Evolutionary conservation across 2,113 vertebrate genomes (phyloP).

Genomic region (Percopsis transmontana): DNA sequence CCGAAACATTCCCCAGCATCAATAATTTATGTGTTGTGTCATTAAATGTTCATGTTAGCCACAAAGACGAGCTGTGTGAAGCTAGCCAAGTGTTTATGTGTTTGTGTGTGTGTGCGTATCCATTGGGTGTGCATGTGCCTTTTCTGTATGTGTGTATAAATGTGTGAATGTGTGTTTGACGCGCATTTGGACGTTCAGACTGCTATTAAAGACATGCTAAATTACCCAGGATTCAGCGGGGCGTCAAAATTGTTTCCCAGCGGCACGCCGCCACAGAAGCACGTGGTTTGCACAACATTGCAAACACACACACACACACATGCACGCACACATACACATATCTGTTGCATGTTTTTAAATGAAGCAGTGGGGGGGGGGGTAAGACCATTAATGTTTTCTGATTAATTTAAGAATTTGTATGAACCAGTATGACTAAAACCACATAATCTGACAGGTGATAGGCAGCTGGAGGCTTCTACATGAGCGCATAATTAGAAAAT

Average conservation of each 20-base stretch:
- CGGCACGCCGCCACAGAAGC: slow-evolving; percentile 55
- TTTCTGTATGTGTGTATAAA: neutral
- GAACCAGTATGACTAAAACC: slow-evolving; percentile 74
- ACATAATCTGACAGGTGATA: slow-evolving; percentile 78
- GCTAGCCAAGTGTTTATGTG: neutral
- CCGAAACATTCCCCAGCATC: neutral
- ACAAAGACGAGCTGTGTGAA: no score
- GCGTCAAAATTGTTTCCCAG: slow-evolving; percentile 52
- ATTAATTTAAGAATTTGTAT: slow-evolving; percentile 77
- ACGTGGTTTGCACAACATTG: slow-evolving; percentile 29
- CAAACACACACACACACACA: slow-evolving; percentile 6
- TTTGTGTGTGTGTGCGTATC: neutral
- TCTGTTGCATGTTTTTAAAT: slow-evolving; percentile 32
- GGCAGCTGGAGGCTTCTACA: slow-evolving; percentile 65
- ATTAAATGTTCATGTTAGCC: neutral
- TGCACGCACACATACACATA: slow-evolving; percentile 32
- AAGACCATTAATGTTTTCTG: slow-evolving; percentile 59
- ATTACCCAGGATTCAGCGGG: slow-evolving; percentile 63
- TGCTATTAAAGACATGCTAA: slow-evolving; percentile 40
- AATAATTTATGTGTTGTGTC: neutral
- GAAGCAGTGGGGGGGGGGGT: slow-evolving; percentile 9
- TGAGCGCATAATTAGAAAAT: slow-evolving; percentile 68
- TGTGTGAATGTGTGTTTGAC: neutral
- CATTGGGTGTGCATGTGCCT: neutral
- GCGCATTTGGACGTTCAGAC: neutral